phyloP scores from a whole-genome alignment of 2,888 invertebrate species.

The Panzeria rudis region DNA sequence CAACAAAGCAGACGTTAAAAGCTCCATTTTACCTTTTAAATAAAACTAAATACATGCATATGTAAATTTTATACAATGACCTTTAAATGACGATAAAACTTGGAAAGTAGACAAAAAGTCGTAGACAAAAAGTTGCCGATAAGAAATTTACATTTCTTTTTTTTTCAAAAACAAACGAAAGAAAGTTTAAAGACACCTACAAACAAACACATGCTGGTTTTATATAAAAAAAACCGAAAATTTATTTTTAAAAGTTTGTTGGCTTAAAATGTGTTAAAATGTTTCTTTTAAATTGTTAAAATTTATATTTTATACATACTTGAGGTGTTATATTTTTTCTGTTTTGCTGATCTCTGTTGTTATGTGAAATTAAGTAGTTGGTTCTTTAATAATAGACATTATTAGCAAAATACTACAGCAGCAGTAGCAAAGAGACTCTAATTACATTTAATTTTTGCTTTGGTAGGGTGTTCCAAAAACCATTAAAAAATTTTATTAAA shows the following conservation, averaged over 20 bases:
- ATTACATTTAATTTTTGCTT: not conserved
- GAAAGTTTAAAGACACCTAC: not conserved
- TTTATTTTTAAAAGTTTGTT: not conserved
- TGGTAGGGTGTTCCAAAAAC: not conserved
- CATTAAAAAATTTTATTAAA: not conserved
- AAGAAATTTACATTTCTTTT: not conserved
- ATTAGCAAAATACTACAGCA: not conserved
- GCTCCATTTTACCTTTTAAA: no score
- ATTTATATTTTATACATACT: not conserved
- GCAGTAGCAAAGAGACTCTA: not conserved
- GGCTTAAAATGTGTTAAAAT: not conserved
- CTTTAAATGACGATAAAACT: not conserved
- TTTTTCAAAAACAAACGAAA: not conserved
- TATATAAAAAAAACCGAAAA: not conserved
- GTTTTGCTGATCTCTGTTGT: not conserved
- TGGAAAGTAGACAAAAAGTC: not conserved
- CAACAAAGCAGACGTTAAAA: no score
- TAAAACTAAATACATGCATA: not conserved
- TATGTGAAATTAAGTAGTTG: not conserved
- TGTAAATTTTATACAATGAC: conserved; percentile 3
- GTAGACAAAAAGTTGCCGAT: not conserved
- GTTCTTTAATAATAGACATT: not conserved
- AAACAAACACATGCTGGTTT: not conserved
- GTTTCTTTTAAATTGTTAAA: not conserved
- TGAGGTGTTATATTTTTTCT: not conserved